phyloP scores from a whole-genome alignment of 2,888 invertebrate genomes.

The Carpatolechia fugitivella region DNA sequence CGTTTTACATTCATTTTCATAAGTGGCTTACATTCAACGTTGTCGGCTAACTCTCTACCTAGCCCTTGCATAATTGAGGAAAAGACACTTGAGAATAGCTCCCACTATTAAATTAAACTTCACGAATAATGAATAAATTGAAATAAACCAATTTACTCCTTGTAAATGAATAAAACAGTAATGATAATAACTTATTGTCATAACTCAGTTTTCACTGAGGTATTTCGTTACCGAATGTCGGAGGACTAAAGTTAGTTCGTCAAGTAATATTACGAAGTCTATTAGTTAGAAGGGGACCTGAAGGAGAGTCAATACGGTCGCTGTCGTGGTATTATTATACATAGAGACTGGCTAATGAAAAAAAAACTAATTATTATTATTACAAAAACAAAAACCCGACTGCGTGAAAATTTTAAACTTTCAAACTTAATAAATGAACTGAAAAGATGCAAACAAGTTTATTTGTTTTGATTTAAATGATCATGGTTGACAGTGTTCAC shows the following conservation, averaged over 20 bases:
- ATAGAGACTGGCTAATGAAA: too few relatives aligned
- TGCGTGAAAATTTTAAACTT: too few relatives aligned
- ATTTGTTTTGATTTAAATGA: too few relatives aligned
- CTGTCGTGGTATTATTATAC: background rate
- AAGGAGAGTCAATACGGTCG: slow-evolving; percentile 8
- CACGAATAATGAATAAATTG: background rate
- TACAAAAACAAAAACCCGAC: too few relatives aligned
- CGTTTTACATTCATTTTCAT: slow-evolving; percentile 75
- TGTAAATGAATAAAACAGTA: background rate
- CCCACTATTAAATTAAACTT: slow-evolving; percentile 1
- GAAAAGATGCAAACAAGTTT: too few relatives aligned
- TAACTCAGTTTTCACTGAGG: slow-evolving; percentile 3
- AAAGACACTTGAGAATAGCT: slow-evolving; percentile 5
- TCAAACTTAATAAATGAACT: too few relatives aligned
- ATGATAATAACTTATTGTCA: background rate
- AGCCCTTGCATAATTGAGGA: slow-evolving; percentile 6
- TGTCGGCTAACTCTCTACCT: slow-evolving; percentile 22
- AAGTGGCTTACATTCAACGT: slow-evolving; percentile 69
- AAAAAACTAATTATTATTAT: too few relatives aligned
- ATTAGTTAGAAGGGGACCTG: slow-evolving; percentile 61
- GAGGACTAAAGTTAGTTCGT: slow-evolving; percentile 4
- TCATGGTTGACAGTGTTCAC: too few relatives aligned
- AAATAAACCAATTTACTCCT: background rate
- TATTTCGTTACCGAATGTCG: background rate
- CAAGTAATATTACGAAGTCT: slow-evolving; percentile 25